phyloP scores from a whole-genome alignment of 2,888 invertebrate genomes.

The Nematopogon swammerdamellus region DNA sequence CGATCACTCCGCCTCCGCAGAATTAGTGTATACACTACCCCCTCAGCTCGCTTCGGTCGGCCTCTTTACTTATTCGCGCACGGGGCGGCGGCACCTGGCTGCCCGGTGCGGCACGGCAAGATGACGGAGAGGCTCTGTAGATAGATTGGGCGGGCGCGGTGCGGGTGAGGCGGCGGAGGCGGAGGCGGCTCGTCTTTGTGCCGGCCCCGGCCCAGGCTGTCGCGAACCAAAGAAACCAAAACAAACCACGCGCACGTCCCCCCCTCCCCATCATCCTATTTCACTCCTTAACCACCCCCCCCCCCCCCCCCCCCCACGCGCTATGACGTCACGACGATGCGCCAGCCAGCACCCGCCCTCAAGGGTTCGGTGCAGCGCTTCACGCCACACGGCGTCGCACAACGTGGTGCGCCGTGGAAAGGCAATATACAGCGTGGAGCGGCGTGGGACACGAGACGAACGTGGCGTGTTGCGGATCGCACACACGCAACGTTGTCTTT shows the following conservation, averaged over 20 bases:
- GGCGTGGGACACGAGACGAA: neutral
- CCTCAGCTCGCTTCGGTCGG: no score
- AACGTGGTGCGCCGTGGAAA: no score
- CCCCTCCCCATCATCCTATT: slow-evolving; percentile 17
- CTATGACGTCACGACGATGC: slow-evolving; percentile 24
- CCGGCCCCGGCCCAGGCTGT: slow-evolving; percentile 28
- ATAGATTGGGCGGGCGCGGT: neutral
- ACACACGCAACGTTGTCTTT: neutral
- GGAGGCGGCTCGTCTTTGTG: slow-evolving; percentile 47
- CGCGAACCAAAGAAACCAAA: slow-evolving; percentile 56
- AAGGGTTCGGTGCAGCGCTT: neutral
- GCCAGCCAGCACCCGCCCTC: neutral
- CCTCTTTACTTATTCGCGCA: no score
- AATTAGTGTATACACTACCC: slow-evolving; percentile 50
- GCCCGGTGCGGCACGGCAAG: no score
- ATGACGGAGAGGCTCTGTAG: neutral
- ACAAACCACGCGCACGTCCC: slow-evolving; percentile 33
- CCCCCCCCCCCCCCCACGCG: slow-evolving; percentile 22
- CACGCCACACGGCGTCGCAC: no score
- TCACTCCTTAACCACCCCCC: slow-evolving; percentile 13
- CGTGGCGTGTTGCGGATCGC: neutral
- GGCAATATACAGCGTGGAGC: no score
- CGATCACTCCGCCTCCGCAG: slow-evolving; percentile 38
- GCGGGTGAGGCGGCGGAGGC: no score
- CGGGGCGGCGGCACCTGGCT: no score